These are phyloP conservation scores for Amphiprion percula DNA, from an alignment of 2,113 vertebrate genomes.

Conservation along the genomic window DNA sequence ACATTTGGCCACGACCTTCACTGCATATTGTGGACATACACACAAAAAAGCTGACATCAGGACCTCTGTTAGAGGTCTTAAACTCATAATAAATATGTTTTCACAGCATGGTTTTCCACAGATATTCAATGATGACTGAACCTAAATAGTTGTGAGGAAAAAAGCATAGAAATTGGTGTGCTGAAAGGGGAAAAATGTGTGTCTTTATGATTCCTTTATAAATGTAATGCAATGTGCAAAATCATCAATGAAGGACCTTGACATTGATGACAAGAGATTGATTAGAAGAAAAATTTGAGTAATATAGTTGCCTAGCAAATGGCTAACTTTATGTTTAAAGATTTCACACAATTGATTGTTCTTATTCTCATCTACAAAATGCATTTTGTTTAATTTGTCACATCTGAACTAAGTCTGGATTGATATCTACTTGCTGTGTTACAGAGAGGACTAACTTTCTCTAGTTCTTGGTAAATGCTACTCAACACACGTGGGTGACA, in stretches of 20 bases:
- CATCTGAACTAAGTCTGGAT: conserved; percentile 6
- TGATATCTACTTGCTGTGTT: conserved; percentile 6
- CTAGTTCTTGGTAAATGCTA: too few species aligned
- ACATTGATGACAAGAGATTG: neutral
- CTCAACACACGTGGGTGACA: conserved; percentile 40
- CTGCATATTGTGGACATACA: too few species aligned
- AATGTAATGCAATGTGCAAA: neutral
- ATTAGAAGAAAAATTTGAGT: neutral
- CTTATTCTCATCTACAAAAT: neutral
- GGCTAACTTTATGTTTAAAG: neutral
- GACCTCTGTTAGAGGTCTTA: too few species aligned
- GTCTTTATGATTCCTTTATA: neutral
- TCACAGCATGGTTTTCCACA: too few species aligned
- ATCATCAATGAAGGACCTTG: neutral
- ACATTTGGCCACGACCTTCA: too few species aligned
- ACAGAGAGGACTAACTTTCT: conserved; percentile 22
- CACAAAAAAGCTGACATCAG: too few species aligned
- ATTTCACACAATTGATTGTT: neutral
- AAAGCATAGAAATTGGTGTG: neutral
- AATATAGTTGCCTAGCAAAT: neutral
- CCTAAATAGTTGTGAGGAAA: neutral
- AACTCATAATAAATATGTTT: too few species aligned
- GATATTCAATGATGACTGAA: neutral
- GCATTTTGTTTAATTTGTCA: neutral
- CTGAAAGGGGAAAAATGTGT: neutral